phyloP scores from a whole-genome alignment of 2,888 invertebrate species.

The Hydrotaea cyrtoneurina region DNA sequence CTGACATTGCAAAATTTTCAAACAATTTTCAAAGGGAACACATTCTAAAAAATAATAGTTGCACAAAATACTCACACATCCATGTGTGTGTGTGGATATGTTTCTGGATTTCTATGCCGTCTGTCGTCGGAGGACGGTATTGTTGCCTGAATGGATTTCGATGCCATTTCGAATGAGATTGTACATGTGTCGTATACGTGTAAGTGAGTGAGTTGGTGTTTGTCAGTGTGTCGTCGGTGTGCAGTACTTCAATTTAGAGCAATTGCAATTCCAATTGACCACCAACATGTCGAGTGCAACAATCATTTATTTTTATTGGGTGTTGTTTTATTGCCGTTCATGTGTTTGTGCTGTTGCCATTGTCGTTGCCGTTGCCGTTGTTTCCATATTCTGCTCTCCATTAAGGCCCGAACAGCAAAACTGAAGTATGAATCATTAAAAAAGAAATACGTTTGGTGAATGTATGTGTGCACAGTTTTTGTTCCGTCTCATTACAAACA shows the following conservation, averaged over 20 bases:
- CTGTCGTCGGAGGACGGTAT: not conserved
- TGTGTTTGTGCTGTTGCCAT: slow-evolving; percentile 36
- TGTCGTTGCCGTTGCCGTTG: slow-evolving; percentile 38
- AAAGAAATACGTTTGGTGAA: slow-evolving; percentile 40
- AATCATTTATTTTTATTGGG: slow-evolving; percentile 65
- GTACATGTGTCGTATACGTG: too few species aligned
- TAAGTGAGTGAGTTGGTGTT: too few species aligned
- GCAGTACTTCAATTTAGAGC: slow-evolving; percentile 55
- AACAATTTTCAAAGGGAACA: slow-evolving; percentile 19
- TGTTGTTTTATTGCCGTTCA: slow-evolving; percentile 59
- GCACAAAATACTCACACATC: not conserved
- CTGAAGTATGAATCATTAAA: slow-evolving; percentile 65
- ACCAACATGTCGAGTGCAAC: slow-evolving; percentile 66
- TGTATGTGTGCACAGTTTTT: not conserved
- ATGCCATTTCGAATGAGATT: not conserved
- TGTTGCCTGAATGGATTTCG: slow-evolving; percentile 14
- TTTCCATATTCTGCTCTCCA: slow-evolving; percentile 40
- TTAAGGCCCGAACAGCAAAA: slow-evolving; percentile 49
- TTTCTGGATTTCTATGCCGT: slow-evolving; percentile 6
- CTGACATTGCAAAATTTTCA: slow-evolving; percentile 55
- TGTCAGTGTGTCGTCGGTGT: not conserved
- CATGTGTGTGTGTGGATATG: not conserved
- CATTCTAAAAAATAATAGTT: slow-evolving; percentile 45
- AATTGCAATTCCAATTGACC: slow-evolving; percentile 66
- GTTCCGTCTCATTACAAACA: not conserved